These are phyloP conservation scores for Byasa hedistus DNA, from an alignment of 2,888 invertebrate genomes.

Conservation along the genomic window DNA sequence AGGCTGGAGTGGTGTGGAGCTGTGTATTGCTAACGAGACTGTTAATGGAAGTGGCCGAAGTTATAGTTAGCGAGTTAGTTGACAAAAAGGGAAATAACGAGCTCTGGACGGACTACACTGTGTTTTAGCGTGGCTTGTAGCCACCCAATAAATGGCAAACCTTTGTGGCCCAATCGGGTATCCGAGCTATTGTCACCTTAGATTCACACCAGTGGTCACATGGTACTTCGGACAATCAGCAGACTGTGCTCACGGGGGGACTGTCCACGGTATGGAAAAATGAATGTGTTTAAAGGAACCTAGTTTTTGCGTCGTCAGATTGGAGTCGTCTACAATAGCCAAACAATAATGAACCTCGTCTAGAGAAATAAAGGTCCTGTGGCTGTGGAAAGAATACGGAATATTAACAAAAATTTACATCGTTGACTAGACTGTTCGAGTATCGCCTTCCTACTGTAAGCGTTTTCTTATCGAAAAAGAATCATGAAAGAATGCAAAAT, in stretches of 20 bases:
- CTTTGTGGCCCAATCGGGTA: conserved; percentile 31
- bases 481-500: too few relatives aligned
- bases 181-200: conserved; percentile 28
- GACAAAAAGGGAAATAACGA: conserved; percentile 1
- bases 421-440: too few relatives aligned
- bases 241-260: conserved; percentile 29
- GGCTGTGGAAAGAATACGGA: too few relatives aligned
- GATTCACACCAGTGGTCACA: too few relatives aligned
- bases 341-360: too few relatives aligned
- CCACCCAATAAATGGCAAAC: conserved; percentile 32
- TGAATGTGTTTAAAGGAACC: too few relatives aligned
- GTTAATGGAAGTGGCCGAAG: background rate
- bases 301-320: too few relatives aligned
- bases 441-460: too few relatives aligned
- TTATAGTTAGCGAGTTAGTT: too few relatives aligned
- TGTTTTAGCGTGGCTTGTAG: conserved; percentile 32
- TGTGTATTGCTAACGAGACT: conserved; percentile 31
- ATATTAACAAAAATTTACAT: background rate
- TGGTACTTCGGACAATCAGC: conserved; percentile 30
- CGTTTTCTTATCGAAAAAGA: too few relatives aligned
- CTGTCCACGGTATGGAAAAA: too few relatives aligned
- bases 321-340: too few relatives aligned
- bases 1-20: conserved; percentile 37
- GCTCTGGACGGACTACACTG: conserved; percentile 32
- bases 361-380: background rate